Base-by-base conservation (phyloP, 2,797 vertebrate species). In the Poeciliopsis gracilis region DNA sequence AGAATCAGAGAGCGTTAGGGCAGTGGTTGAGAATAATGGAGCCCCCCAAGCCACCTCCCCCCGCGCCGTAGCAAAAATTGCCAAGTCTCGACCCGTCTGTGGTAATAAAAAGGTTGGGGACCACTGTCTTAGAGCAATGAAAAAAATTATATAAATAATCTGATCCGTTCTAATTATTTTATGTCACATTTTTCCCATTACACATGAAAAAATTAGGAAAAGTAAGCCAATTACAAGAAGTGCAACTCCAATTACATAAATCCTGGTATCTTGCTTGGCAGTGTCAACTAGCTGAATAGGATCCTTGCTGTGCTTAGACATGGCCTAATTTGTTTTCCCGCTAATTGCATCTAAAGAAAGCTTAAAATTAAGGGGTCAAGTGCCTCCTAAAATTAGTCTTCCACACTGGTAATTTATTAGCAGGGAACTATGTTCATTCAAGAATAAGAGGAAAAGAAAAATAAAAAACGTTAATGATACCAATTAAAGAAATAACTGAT, bases 211-310 rank as follows among this genome's bases (percentile, higher is more conserved):
- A 63, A 84, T 75, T 13, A 61, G 76, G 76, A 82, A 84, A 85
- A 77, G 76, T 71, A 76, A 88, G 73, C 72, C 84, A 86, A 90
- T 94, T 91, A 92, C 80, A 86, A 86, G 47, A 55, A 84, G 20
- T 67, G 23, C 59, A 73, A 74, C 87, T 85, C 82, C 67, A 86
- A 77, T 91, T 89, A 91, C 83, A 86, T 81, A 88, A 90, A 90
- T 89, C 89, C 63, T 61, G 82, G 86, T 93, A 87, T 90, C 83
- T 81, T 79, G 80, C 84, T 89, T 46, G 82, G 83, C 73, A 16
- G 72, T 81, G 63, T 80, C 90, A 87, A 81, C 81, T 86, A 55
- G 73, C 67, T 90, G 80, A 85, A 86, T 83, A 38, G 63, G 63
- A 74, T 72, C 89, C 63, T 77, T 78, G 76, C 80, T 84, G 73